Base-by-base conservation (phyloP, 1,140 invertebrate genomes). In the Bombus polaris region DNA sequence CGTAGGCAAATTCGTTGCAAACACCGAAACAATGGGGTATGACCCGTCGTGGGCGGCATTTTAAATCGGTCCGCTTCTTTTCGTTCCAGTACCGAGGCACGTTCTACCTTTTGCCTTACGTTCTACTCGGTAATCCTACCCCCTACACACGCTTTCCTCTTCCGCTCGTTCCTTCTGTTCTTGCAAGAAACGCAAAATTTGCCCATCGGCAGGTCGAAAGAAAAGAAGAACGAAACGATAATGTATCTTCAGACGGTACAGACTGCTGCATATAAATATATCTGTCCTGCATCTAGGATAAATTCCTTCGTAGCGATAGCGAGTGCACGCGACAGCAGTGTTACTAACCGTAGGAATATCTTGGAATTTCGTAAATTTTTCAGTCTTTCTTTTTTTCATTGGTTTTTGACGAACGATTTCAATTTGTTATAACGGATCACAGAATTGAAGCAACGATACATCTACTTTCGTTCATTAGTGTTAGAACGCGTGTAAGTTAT, bases 1-100 rank as follows among this genome's bases (percentile, higher is more conserved):
- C 93, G 93, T 94, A 93, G 92, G 93, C 92, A 94, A 94, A 94
- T 94, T 94, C 91, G 93, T 93, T 87, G 93, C 93, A 94, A 94
- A 94, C 93, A 93, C 91, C 91, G 92, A 94, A 93, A 94, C 93
- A 94, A 94, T 94, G 88, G 93, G 88, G 90, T 91, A 91, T 92
- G 93, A 91, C 80, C 87, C 85, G 79, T 80, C 93, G 92, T 93
- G 93, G 88, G 82, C 87, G 81, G 93, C 93, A 94, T 94, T 92
- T 93, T 91, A 93, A 93, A 92, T 92, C 79, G 88, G 74, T 25
- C 83, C 74, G 62, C 81, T 83, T 72, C 89, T 90, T 88, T 84
- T 87, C 83, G 66, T 70, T 71, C 47, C 25, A 12, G 47, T 65
- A 66, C 68, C 66, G 84, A 83, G 79, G 68, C 90, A 87, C 91